Evolutionary conservation across 2,888 invertebrate species (phyloP).

Genomic region (Lasius platythorax): DNA sequence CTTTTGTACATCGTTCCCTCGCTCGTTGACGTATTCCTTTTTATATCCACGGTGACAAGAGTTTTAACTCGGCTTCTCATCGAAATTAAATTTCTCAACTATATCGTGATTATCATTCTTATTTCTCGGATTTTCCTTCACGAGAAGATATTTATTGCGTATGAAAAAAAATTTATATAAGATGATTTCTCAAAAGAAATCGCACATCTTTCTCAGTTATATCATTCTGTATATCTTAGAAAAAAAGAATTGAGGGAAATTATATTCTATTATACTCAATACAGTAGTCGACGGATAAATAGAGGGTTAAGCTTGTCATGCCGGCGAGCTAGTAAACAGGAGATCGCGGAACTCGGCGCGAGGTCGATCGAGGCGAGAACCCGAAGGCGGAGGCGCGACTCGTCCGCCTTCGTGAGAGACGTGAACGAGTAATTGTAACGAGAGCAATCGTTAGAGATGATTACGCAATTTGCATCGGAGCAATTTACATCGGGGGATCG

Average conservation of each 20-base stretch:
- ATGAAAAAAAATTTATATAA: neutral
- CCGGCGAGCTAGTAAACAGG: neutral
- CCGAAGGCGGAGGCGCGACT: constrained; percentile 39
- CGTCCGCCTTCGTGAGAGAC: constrained; percentile 3
- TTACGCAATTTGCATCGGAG: constrained; percentile 77
- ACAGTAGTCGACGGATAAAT: neutral
- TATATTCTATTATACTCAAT: neutral
- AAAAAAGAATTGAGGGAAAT: neutral
- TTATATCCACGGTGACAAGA: neutral
- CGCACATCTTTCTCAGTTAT: neutral
- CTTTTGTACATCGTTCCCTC: constrained; percentile 28
- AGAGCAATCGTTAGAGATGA: constrained; percentile 69
- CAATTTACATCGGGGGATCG: constrained; percentile 71
- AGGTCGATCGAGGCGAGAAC: constrained; percentile 26
- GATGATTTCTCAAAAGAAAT: neutral
- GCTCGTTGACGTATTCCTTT: constrained; percentile 19
- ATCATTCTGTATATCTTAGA: neutral
- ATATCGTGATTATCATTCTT: neutral
- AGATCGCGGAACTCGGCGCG: constrained; percentile 15
- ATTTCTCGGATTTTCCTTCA: neutral
- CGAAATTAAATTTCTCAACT: neutral
- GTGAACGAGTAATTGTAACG: constrained; percentile 40
- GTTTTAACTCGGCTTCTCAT: neutral
- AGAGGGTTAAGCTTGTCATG: neutral
- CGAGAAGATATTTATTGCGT: neutral